Conservation (phyloP, 2,888 invertebrate species). For the Spicauda simplicius region DNA sequence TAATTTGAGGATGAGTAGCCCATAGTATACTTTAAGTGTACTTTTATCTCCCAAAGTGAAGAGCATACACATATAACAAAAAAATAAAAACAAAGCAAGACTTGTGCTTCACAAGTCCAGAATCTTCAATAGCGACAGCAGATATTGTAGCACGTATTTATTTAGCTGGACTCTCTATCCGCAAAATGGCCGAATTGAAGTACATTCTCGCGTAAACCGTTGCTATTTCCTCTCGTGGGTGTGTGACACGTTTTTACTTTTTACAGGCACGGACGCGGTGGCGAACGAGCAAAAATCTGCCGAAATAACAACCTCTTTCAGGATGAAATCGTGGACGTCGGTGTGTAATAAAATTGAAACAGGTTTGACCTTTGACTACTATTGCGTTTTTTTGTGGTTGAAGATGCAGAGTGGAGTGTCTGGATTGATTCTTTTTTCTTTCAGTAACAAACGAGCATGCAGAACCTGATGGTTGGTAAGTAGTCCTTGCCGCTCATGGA, state of each 20-base stretch:
- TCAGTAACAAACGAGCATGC: too few species aligned
- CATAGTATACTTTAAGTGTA: too few species aligned
- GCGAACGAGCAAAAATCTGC: slow-evolving; percentile 56
- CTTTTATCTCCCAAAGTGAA: too few species aligned
- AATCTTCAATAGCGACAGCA: too few species aligned
- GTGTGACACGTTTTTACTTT: slow-evolving; percentile 51
- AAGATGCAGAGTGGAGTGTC: too few species aligned
- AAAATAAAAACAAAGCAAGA: too few species aligned
- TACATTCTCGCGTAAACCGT: slow-evolving; percentile 55
- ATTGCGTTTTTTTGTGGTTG: neutral
- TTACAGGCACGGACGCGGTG: slow-evolving; percentile 55
- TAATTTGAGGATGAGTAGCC: too few species aligned
- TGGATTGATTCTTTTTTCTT: too few species aligned
- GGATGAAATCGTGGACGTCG: slow-evolving; percentile 41
- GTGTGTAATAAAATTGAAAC: slow-evolving; percentile 38
- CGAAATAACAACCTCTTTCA: slow-evolving; percentile 51
- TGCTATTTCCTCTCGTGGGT: slow-evolving; percentile 27
- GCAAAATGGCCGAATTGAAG: slow-evolving; percentile 47
- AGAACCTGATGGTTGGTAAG: too few species aligned
- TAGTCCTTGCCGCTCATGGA: too few species aligned
- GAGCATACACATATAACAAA: too few species aligned
- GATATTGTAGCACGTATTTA: neutral
- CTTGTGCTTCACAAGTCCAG: too few species aligned
- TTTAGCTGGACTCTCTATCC: slow-evolving; percentile 29
- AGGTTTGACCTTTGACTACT: slow-evolving; percentile 42